Conservation (phyloP, 2,797 vertebrate species). For the Myioborus miniatus region DNA sequence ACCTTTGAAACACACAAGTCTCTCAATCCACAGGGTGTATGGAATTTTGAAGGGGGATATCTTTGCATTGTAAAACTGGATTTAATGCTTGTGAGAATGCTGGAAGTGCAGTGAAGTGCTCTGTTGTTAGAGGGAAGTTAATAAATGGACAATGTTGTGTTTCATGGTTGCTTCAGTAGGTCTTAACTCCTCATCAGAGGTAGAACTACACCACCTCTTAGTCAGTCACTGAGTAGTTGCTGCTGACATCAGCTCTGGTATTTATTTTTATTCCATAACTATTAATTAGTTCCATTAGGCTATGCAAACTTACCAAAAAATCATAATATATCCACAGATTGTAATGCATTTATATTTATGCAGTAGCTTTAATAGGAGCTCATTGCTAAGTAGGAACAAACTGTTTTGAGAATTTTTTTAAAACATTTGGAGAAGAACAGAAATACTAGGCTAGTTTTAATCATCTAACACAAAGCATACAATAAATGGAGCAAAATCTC, state of each 20-base stretch:
- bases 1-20: neutral
- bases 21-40: neutral
- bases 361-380: neutral
- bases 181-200: neutral
- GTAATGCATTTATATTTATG: neutral
- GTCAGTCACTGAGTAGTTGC: neutral
- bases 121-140: neutral
- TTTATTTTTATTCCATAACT: neutral
- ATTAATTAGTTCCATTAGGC: neutral
- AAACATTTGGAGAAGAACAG: neutral
- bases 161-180: neutral
- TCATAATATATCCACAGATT: neutral
- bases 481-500: neutral
- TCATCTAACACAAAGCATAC: neutral
- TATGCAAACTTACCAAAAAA: rapidly evolving
- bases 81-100: neutral
- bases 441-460: neutral
- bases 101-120: neutral
- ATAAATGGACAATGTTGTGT: rapidly evolving
- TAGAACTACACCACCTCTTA: neutral
- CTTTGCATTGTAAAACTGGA: neutral
- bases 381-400: neutral
- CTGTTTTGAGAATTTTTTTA: neutral
- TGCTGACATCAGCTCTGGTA: neutral
- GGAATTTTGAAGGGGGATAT: neutral